Conservation (phyloP, 1,140 invertebrate genomes). For the Paraescarpia echinospica region DNA sequence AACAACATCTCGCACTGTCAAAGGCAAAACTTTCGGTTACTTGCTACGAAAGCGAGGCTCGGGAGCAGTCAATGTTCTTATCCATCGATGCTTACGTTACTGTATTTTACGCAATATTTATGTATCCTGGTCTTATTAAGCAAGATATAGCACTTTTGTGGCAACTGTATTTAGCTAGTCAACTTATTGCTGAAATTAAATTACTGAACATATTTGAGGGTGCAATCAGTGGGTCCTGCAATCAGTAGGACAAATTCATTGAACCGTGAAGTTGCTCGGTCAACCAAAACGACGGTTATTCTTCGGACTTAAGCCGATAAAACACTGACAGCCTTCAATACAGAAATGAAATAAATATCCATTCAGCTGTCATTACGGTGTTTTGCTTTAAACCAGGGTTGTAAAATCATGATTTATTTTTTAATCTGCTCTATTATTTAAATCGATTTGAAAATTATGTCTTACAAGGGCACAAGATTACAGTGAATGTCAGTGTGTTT, state of each 20-base stretch:
- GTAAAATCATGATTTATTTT: too few species aligned
- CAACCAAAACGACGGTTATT: neutral
- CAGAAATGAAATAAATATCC: neutral
- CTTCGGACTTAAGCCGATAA: too few species aligned
- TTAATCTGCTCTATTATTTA: too few species aligned
- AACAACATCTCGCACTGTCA: neutral
- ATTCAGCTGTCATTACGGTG: too few species aligned
- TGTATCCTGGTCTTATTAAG: neutral
- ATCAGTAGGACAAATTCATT: neutral
- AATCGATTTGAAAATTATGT: too few species aligned
- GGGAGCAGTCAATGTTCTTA: constrained; percentile 22
- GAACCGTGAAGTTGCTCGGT: neutral
- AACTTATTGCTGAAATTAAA: neutral
- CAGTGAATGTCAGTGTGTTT: too few species aligned
- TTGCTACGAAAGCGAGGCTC: neutral
- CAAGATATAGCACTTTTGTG: neutral
- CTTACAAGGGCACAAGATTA: too few species aligned
- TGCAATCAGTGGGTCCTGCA: neutral
- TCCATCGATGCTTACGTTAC: neutral
- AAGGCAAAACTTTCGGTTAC: neutral
- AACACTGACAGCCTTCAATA: too few species aligned
- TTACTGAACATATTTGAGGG: neutral
- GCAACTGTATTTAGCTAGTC: neutral
- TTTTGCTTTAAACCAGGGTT: too few species aligned
- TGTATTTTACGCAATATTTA: constrained; percentile 7